Evolutionary conservation across 2,797 vertebrate genomes (phyloP), one percentile per base, ranked within the genome.

Genomic region (Numenius phaeopus): DNA sequence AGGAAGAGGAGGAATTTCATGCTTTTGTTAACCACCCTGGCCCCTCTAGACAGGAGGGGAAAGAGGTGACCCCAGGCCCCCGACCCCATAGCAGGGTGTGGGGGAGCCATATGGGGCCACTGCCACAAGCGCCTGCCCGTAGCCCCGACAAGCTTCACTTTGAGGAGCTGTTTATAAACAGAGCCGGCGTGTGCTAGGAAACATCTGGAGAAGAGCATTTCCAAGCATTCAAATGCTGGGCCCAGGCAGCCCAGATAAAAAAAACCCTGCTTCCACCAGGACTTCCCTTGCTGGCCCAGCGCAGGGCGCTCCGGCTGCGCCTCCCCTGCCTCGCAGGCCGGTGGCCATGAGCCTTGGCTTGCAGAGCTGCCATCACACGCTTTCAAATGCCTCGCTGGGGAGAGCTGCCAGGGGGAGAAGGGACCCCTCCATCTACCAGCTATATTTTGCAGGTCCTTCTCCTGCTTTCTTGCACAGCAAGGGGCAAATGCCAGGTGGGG

Each of bases 121-220:
- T 50, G 87, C 75, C 1, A 0, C 0, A 2, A 70, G 81, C 5
- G 0, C 40, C 94, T 0, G 72, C 69, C 77, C 47, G 93, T 86
- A 80, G 90, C 95, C 91, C 58, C 1, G 14, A 21, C 7, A 17
- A 94, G 81, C 89, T 91, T 44, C 37, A 89, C 97, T 97, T 93
- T 93, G 91, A 97, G 97, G 82, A 73, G 93, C 83, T 96, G 95
- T 98, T 97, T 97, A 97, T 97, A 97, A 97, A 98, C 96, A 98
- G 83, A 92, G 89, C 65, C 2, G 22, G 88, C 69, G 17, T 95
- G 92, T 61, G 94, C 95, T 94, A 97, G 97, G 98, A 98, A 98
- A 97, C 98, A 98, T 98, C 98, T 98, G 98, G 96, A 95, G 93
- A 96, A 89, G 90, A 91, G 96, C 95, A 97, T 95, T 98, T 98